phyloP scores from a whole-genome alignment of 2,797 vertebrate genomes.

The Pangasius sanitwongsei region DNA sequence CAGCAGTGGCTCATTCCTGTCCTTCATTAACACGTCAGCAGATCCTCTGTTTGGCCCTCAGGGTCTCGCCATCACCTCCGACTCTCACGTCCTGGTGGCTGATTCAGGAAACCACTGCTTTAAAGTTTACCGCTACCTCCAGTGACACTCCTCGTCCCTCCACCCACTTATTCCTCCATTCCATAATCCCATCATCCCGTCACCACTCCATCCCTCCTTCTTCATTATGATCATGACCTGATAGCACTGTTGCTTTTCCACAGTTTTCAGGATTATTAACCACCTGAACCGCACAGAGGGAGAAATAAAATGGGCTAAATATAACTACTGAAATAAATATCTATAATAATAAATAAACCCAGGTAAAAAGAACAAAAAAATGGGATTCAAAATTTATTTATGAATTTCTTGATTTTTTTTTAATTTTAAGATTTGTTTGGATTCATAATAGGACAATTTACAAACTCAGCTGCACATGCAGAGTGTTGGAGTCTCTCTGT shows the following conservation, averaged over 20 bases:
- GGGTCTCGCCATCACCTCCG: conserved; percentile 93
- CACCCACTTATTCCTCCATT: background rate
- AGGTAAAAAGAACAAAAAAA: background rate
- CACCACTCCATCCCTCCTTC: background rate
- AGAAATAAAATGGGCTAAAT: background rate
- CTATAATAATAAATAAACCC: no score
- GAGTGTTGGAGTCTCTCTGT: background rate
- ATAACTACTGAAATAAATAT: background rate
- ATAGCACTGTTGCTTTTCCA: background rate
- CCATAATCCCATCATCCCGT: background rate
- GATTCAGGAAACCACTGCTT: conserved; percentile 99
- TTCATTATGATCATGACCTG: background rate
- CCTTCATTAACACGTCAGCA: conserved; percentile 97
- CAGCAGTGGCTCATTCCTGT: conserved; percentile 95
- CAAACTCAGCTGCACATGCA: background rate
- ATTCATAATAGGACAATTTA: background rate
- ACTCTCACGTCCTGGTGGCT: conserved; percentile 95
- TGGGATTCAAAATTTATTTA: background rate
- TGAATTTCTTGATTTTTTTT: background rate
- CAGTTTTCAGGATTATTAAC: background rate
- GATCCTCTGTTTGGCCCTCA: conserved; percentile 97
- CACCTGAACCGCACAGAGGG: background rate
- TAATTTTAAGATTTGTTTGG: background rate
- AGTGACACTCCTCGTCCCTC: conserved; percentile 73
- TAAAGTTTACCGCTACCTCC: conserved; percentile 97